Evolutionary conservation across 2,113 vertebrate genomes (phyloP).

Genomic region (Pteruthius melanotis): DNA sequence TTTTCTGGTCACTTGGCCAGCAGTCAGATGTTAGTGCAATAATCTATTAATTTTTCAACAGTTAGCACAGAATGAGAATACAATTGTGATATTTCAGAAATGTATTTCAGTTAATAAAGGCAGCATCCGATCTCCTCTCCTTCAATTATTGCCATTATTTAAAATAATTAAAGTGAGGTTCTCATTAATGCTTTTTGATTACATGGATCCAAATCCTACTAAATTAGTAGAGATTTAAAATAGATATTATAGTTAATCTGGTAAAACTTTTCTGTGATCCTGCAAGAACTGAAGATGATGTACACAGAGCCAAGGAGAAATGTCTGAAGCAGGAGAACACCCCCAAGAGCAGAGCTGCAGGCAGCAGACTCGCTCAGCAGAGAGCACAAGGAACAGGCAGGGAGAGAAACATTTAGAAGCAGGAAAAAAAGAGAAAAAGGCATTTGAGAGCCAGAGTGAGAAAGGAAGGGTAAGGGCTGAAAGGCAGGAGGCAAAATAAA

Average conservation of each 20-base stretch:
- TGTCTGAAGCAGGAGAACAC: not conserved
- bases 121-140: not conserved
- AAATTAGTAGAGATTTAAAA: not conserved
- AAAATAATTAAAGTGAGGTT: not conserved
- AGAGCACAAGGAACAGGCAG: not conserved
- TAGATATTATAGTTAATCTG: not conserved
- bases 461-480: not conserved
- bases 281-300: not conserved
- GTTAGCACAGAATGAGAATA: not conserved
- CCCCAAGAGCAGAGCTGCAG: not conserved
- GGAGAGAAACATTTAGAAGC: not conserved
- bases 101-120: not conserved
- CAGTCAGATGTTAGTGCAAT: not conserved
- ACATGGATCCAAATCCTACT: not conserved
- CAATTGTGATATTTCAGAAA: not conserved
- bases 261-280: not conserved
- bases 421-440: not conserved
- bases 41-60: not conserved
- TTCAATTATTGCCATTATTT: not conserved
- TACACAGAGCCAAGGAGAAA: not conserved
- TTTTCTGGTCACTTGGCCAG: not conserved
- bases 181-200: not conserved
- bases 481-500: conserved; percentile 9
- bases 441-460: not conserved
- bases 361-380: not conserved